Percentiles rank a stretch among this genome's conserved stretches.
These are phyloP conservation scores for Dysdera silvatica DNA, from an alignment of 1,140 invertebrate genomes.

Conservation along the genomic window DNA sequence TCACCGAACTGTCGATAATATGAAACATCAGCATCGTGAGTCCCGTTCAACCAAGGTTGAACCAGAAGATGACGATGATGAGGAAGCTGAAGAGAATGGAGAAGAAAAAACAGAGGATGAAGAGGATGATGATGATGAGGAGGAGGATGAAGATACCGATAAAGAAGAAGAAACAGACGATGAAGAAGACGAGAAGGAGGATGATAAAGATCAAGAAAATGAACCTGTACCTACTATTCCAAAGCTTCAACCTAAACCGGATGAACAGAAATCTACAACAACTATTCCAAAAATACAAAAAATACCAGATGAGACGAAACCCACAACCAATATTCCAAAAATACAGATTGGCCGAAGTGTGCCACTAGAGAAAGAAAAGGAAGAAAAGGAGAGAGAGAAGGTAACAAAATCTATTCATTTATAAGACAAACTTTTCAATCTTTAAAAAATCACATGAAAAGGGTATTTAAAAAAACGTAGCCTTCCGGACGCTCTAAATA, in stretches of 20 bases:
- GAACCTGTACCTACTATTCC: neutral
- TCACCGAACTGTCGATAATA: neutral
- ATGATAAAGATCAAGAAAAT: neutral
- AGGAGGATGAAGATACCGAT: neutral
- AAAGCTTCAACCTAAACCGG: neutral
- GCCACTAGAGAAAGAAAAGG: neutral
- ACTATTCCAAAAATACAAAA: too few relatives aligned
- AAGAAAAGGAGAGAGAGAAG: conserved; percentile 3
- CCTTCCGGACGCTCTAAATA: too few relatives aligned
- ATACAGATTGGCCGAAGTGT: neutral
- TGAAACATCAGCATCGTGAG: neutral
- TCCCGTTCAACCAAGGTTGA: neutral
- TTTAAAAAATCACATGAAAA: neutral
- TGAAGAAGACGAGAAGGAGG: conserved; percentile 1
- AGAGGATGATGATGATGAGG: conserved; percentile 8
- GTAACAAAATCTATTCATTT: conserved; percentile 6
- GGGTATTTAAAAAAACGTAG: too few relatives aligned
- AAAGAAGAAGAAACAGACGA: neutral
- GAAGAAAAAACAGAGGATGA: conserved; percentile 7
- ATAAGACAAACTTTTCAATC: neutral
- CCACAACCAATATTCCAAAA: neutral
- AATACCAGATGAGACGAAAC: neutral
- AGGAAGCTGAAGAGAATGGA: neutral
- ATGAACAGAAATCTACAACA: neutral
- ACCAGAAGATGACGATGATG: neutral